Conservation (phyloP, 2,113 vertebrate genomes). For the Rhea pennata region DNA sequence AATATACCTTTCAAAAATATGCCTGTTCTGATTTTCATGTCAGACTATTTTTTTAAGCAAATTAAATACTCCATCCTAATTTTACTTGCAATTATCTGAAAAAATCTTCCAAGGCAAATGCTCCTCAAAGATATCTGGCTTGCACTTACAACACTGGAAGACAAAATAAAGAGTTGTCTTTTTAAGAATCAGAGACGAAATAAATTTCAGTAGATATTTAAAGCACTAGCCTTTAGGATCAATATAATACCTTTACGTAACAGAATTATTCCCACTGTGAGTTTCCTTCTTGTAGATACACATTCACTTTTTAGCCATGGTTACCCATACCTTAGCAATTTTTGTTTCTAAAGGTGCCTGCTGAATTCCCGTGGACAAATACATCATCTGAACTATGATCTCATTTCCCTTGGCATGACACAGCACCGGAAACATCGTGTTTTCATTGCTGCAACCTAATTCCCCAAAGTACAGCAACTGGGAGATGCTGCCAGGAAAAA, state of each 20-base stretch:
- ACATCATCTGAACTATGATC: constrained; percentile 32
- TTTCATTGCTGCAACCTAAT: constrained; percentile 47
- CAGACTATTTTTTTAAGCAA: neutral
- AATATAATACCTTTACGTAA: neutral
- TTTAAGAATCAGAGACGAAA: neutral
- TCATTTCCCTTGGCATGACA: constrained; percentile 60
- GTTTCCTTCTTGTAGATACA: neutral
- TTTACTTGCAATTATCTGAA: neutral
- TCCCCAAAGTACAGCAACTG: constrained; percentile 22
- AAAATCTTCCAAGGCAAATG: neutral
- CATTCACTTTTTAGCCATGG: neutral
- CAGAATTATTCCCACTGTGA: neutral
- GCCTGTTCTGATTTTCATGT: neutral
- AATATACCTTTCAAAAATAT: neutral
- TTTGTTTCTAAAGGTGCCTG: constrained; percentile 42
- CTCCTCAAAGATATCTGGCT: neutral
- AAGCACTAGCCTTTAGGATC: neutral
- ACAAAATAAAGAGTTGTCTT: neutral
- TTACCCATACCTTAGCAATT: constrained; percentile 20
- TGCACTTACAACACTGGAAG: neutral
- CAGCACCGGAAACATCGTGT: constrained; percentile 5
- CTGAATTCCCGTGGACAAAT: constrained; percentile 55
- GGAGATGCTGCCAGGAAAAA: constrained; percentile 52
- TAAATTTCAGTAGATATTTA: neutral
- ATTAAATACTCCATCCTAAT: neutral